Conservation (phyloP, 1,140 invertebrate species). For the Brachionus rubens region DNA sequence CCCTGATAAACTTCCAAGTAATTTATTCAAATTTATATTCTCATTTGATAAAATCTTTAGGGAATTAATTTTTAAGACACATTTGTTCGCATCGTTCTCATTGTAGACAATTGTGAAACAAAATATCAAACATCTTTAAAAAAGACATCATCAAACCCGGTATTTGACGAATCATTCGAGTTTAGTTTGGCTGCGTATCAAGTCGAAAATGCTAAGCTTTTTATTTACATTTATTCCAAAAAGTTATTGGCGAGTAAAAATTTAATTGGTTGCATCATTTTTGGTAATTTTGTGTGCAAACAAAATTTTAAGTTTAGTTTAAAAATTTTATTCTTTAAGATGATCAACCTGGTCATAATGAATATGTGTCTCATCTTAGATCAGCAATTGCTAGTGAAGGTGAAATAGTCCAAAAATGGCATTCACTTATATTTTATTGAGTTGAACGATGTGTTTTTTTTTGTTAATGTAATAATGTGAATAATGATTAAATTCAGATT, state of each 20-base stretch:
- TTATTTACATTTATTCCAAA: conserved; percentile 34
- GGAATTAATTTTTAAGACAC: background rate
- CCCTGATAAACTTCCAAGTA: conserved; percentile 34
- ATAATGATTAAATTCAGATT: too few relatives aligned
- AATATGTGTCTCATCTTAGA: conserved; percentile 26
- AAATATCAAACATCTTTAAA: conserved; percentile 28
- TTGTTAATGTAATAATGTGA: background rate
- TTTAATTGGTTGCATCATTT: conserved; percentile 32
- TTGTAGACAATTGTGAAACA: conserved; percentile 36
- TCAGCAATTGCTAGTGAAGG: conserved; percentile 38
- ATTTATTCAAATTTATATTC: background rate
- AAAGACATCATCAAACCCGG: conserved; percentile 3
- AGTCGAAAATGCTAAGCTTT: conserved; percentile 37
- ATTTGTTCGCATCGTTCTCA: conserved; percentile 8
- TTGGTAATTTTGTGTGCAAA: background rate
- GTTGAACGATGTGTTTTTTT: background rate
- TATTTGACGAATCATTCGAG: conserved; percentile 31
- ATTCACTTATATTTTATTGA: conserved; percentile 21
- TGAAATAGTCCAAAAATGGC: conserved; percentile 35
- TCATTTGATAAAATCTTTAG: background rate
- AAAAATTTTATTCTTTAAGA: background rate
- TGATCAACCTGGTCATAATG: conserved; percentile 34
- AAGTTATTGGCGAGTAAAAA: conserved; percentile 11
- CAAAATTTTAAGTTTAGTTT: background rate
- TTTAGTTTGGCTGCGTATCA: conserved; percentile 42